phyloP scores from a whole-genome alignment of 1,140 invertebrate species.

The Camponotus pennsylvanicus region DNA sequence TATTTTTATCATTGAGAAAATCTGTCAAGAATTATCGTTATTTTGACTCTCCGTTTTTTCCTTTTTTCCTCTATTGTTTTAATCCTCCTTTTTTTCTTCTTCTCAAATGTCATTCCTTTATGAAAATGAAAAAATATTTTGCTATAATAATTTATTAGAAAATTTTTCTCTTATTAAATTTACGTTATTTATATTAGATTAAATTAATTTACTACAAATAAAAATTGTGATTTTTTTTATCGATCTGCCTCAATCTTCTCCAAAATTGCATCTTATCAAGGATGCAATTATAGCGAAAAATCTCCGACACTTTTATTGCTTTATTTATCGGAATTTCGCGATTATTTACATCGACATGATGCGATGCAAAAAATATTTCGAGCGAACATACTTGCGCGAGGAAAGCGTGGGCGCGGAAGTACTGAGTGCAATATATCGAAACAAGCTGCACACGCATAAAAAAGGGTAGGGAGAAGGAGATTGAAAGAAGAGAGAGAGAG shows the following conservation, averaged over 20 bases:
- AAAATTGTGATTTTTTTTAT: background rate
- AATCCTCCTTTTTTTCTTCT: background rate
- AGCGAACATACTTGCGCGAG: background rate
- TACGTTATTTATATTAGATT: background rate
- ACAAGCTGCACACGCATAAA: slow-evolving; percentile 20
- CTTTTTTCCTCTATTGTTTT: background rate
- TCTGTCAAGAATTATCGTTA: background rate
- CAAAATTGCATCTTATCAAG: background rate
- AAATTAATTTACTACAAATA: background rate
- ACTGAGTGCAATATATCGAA: slow-evolving; percentile 54
- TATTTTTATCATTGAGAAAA: background rate
- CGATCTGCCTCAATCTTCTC: background rate
- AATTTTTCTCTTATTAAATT: too few species aligned
- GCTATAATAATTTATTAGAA: too few species aligned
- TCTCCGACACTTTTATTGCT: background rate
- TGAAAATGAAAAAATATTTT: background rate
- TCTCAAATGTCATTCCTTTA: background rate
- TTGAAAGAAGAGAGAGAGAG: background rate
- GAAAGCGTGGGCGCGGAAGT: background rate
- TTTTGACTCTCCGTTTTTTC: background rate
- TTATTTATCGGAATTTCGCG: slow-evolving; percentile 9
- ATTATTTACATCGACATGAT: slow-evolving; percentile 24
- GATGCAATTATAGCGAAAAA: background rate
- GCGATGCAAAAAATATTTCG: slow-evolving; percentile 11
- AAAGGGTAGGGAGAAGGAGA: background rate